Base-by-base conservation (phyloP, 2,113 vertebrate species). In the Mesitornis unicolor region DNA sequence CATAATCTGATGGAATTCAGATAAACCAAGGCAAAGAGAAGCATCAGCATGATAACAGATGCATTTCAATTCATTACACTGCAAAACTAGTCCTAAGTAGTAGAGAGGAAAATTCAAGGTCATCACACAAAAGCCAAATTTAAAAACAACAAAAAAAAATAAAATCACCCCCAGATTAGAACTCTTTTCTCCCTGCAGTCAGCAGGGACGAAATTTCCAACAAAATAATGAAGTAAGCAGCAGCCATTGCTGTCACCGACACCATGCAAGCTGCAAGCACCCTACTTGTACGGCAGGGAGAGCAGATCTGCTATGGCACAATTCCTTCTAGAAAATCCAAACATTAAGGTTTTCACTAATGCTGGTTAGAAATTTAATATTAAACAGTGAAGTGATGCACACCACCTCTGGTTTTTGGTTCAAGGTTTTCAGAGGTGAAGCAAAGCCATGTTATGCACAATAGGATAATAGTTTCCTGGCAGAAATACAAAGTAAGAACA, bases 21-120 rank as follows among this genome's bases (percentile, higher is more conserved):
- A 95, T 77, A 97, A 95, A 92, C 45, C 83, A 78, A 92, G 90
- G 95, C 95, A 97, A 97, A 95, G 83, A 75, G 89, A 93, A 89
- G 26, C 89, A 95, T 95, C 94, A 89, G 83, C 92, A 95, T 84
- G 90, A 95, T 59, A 96, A 92, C 89, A 95, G 94, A 59, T 78
- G 80, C 80, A 78, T 83, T 88, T 90, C 76, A 54, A 74, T 54
- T 80, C 91, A 67, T 63, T 70, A 53, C 70, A 11, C 90, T 63
- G 85, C 68, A 80, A 74, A 94, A 88, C 71, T 19, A 43, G 54
- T 35, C 54, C 86, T 25, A 4, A 93, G 71, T 43, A 91, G 57
- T 4, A 80, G 76, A 83, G 92, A 95, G 70, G 84, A 95, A 97
- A 95, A 93, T 42, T 95, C 95, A 95, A 97, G 93, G 90, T 95